A percentile compares a stretch with the other conserved stretches of the same genome.
Evolutionary conservation across 2,797 vertebrate species (phyloP).

Genomic region (Cryptoblepharus egeriae): DNA sequence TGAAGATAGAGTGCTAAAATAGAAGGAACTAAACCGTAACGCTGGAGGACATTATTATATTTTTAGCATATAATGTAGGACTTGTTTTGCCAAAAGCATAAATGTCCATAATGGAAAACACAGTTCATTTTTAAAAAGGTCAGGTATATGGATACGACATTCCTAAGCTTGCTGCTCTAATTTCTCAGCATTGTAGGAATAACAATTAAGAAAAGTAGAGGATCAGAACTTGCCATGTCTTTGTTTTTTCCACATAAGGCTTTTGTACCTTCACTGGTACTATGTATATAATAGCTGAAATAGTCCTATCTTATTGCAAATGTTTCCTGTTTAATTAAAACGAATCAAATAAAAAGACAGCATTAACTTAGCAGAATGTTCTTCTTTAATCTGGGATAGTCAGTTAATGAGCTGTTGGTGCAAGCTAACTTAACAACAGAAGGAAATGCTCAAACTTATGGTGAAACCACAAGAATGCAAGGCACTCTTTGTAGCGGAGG

Average conservation of each 20-base stretch:
- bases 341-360: neutral
- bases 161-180: slow-evolving; percentile 1
- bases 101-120: slow-evolving; percentile 43
- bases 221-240: neutral
- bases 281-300: neutral
- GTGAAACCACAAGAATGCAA: neutral
- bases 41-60: slow-evolving; percentile 15
- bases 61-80: slow-evolving; percentile 53
- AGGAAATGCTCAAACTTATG: neutral
- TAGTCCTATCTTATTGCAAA: neutral
- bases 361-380: neutral
- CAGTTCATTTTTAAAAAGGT: slow-evolving; percentile 31
- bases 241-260: neutral
- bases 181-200: neutral
- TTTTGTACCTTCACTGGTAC: neutral
- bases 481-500: neutral
- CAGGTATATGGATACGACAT: slow-evolving; percentile 33
- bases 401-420: neutral
- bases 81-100: slow-evolving; percentile 38
- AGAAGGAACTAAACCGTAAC: slow-evolving; percentile 7
- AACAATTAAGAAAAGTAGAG: neutral
- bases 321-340: neutral
- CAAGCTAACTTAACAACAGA: neutral
- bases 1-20: slow-evolving; percentile 19
- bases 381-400: neutral